A percentile compares a stretch with the other conserved stretches of the same genome.
Conservation (phyloP, 2,888 invertebrate species). For the Cryptocheilus praepositus region DNA sequence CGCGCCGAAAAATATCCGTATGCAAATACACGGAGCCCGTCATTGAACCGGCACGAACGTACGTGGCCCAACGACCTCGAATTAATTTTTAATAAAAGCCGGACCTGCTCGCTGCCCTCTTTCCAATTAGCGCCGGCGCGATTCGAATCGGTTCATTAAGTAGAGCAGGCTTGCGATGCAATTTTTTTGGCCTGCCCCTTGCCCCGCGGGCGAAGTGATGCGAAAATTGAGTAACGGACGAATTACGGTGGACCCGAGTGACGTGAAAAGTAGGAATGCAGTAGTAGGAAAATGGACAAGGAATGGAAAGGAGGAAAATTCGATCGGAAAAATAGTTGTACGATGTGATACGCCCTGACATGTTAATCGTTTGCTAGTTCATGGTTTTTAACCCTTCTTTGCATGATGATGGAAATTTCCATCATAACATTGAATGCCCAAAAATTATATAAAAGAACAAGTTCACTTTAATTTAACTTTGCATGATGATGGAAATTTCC, state of each 20-base stretch:
- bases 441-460: too few species aligned
- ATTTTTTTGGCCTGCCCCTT: neutral
- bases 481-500: too few species aligned
- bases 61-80: neutral
- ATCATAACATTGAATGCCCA: too few species aligned
- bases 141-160: neutral
- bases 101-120: neutral
- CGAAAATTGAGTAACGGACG: neutral
- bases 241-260: neutral
- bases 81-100: conserved; percentile 8
- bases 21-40: neutral
- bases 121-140: neutral
- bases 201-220: neutral
- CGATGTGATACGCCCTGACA: too few species aligned
- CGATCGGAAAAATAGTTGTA: too few species aligned
- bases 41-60: neutral
- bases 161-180: neutral
- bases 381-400: too few species aligned
- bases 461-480: too few species aligned
- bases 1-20: neutral
- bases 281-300: too few species aligned
- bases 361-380: too few species aligned
- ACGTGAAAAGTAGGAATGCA: too few species aligned
- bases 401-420: too few species aligned
- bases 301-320: too few species aligned